Evolutionary conservation across 2,113 vertebrate genomes (phyloP).

Genomic region (Crotalus viridis): DNA sequence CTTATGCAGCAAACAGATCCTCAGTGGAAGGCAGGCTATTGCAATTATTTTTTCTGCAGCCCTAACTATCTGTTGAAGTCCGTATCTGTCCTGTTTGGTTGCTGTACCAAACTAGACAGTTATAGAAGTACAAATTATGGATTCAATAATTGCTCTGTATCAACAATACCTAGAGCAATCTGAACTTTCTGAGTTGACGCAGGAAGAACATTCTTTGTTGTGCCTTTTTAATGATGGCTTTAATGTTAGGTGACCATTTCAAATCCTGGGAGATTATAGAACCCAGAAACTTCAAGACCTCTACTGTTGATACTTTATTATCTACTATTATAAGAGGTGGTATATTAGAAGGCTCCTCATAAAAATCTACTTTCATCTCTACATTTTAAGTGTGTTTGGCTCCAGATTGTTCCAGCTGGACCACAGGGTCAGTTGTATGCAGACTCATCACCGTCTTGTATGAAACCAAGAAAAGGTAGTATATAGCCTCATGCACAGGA

Average conservation of each 20-base stretch:
- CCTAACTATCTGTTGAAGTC: not conserved
- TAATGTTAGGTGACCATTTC: not conserved
- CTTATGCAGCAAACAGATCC: not conserved
- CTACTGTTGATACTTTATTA: not conserved
- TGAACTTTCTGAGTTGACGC: not conserved
- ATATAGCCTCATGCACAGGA: not conserved
- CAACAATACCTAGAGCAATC: not conserved
- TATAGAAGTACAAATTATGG: not conserved
- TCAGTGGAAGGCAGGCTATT: not conserved
- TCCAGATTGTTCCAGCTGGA: not conserved
- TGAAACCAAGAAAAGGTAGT: not conserved
- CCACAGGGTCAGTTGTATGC: not conserved
- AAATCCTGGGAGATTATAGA: not conserved
- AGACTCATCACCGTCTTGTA: not conserved
- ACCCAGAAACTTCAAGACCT: not conserved
- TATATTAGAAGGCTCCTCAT: not conserved
- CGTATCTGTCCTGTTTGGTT: not conserved
- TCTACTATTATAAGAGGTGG: not conserved
- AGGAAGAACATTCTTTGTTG: not conserved
- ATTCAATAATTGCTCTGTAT: not conserved
- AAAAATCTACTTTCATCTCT: not conserved
- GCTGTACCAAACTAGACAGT: not conserved
- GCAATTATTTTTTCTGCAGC: not conserved
- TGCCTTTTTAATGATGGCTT: not conserved
- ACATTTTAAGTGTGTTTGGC: not conserved